A percentile compares a stretch with the other conserved stretches of the same genome.
phyloP scores from a whole-genome alignment of 2,797 vertebrate genomes.

The Bradypodion ventrale region DNA sequence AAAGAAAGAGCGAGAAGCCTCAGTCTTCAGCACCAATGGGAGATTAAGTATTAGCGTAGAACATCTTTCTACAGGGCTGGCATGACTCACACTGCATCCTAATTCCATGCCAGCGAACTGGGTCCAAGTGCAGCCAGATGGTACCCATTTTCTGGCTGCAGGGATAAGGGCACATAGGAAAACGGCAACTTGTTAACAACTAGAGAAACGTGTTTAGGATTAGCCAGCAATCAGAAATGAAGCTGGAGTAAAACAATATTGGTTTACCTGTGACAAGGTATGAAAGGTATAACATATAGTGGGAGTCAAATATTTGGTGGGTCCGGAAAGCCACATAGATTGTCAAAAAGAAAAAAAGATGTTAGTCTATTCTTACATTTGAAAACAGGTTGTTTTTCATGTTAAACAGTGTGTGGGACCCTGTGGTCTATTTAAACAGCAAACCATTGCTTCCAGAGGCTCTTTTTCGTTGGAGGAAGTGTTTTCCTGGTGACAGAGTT shows the following conservation, averaged over 20 bases:
- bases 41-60: conserved; percentile 48
- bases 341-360: too few species aligned
- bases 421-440: too few species aligned
- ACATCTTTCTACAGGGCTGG: conserved; percentile 12
- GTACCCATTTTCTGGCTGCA: not conserved
- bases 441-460: too few species aligned
- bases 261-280: not conserved
- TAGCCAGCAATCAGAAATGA: conserved; percentile 23
- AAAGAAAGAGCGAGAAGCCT: too few species aligned
- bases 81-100: conserved; percentile 28
- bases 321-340: too few species aligned
- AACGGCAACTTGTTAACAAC: not conserved
- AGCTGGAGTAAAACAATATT: not conserved
- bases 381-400: too few species aligned
- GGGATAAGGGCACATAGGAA: not conserved
- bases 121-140: not conserved
- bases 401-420: too few species aligned
- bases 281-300: not conserved
- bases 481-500: too few species aligned
- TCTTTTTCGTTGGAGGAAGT: too few species aligned
- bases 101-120: not conserved
- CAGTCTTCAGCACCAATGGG: conserved; percentile 13
- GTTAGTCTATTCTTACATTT: too few species aligned
- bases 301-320: too few species aligned
- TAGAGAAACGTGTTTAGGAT: not conserved